Evolutionary conservation across 2,797 vertebrate genomes (phyloP), one percentile per base, ranked within the genome.

Genomic region (Cirrhinus mrigala): DNA sequence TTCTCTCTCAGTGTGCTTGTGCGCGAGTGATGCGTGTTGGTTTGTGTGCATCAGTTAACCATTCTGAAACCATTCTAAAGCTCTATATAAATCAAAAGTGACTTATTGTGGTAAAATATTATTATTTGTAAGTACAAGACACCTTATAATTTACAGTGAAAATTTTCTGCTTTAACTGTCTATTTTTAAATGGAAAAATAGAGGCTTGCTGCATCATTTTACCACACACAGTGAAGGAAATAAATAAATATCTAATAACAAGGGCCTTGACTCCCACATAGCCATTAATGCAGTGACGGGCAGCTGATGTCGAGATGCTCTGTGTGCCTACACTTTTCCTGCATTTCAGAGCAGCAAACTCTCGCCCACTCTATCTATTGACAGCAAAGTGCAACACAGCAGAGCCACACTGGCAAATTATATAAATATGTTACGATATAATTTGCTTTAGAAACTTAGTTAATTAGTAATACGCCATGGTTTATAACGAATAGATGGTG

Each of bases 261-360:
- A 81, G 75, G n/a, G 73, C 33, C 58, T 79, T 6, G 71, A 64
- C 86, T 84, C 88, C 86, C 81, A 87, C 88, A 58, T 27, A 48
- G 22, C 24, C 70, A 74, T 79, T 85, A 75, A 37, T 50, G 29
- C 69, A 54, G 27, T 44, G 73, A 62, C 29, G 75, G 83, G 18
- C 75, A 40, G 73, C 62, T 69, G 80, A 52, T 76, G 71, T 44
- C 46, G 27, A 82, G 52, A 70, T 56, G 46, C 70, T 81, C 29
- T 6, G 11, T 54, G 22, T 69, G 73, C 82, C 82, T 76, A 68
- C 82, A 77, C 81, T 74, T 11, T 52, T 75, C 20, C 44, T 54
- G 46, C 22, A 14, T 83, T 52, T 75, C 46, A 9, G 7, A 46
- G 22, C 14, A 37, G 29, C n/a, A 77, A 64, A 68, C 62, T 68